A percentile compares a stretch with the other conserved stretches of the same genome.
These are phyloP conservation scores for Opisthocomus hoazin DNA, from an alignment of 2,113 vertebrate genomes.

Conservation along the genomic window DNA sequence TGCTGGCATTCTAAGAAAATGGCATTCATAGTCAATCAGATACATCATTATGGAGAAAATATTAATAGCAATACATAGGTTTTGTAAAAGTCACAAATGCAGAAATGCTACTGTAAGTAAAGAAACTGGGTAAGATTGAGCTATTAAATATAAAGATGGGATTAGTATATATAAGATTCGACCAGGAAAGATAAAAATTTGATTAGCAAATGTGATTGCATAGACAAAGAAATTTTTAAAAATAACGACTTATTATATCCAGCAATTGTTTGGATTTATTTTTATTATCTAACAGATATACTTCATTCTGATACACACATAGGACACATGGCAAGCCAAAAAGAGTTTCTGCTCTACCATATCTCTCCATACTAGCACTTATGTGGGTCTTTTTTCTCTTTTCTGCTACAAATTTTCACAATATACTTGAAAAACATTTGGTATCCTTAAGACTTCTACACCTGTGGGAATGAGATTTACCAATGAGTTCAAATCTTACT, in stretches of 20 bases:
- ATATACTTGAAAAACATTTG: neutral
- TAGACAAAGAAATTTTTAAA: neutral
- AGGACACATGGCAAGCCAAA: neutral
- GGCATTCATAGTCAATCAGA: neutral
- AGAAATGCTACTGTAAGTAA: neutral
- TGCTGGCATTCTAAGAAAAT: neutral
- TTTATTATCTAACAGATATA: neutral
- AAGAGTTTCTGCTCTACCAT: neutral
- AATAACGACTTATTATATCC: neutral
- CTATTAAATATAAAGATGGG: neutral
- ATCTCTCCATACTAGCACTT: neutral
- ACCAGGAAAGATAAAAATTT: neutral
- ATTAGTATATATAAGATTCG: neutral
- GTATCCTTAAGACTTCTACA: neutral
- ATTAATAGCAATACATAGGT: neutral
- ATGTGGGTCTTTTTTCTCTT: neutral
- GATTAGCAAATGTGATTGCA: neutral
- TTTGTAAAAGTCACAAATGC: neutral
- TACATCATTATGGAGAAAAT: neutral
- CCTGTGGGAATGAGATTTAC: neutral
- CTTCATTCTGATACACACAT: neutral
- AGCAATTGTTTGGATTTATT: neutral
- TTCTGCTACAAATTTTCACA: neutral
- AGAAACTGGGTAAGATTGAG: neutral
- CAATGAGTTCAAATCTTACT: neutral